Evolutionary conservation across 1,140 invertebrate genomes (phyloP).

Genomic region (Mycetomoellerius zeteki): DNA sequence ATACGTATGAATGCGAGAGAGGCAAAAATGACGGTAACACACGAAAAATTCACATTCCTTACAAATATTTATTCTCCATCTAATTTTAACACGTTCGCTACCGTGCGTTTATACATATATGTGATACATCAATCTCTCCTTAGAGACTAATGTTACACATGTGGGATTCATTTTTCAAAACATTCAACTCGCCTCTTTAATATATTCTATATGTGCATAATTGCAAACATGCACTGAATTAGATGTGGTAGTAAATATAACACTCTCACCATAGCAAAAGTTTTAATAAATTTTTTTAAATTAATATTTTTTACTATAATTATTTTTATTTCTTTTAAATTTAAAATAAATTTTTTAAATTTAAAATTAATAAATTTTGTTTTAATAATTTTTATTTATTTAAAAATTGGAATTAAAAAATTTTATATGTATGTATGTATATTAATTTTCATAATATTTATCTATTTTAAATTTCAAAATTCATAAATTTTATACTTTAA

Average conservation of each 20-base stretch:
- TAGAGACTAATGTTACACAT: not conserved
- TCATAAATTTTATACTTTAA: not conserved
- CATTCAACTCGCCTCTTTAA: not conserved
- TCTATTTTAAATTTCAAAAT: too few relatives aligned
- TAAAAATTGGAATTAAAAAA: too few relatives aligned
- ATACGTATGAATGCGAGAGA: not conserved
- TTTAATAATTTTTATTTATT: too few relatives aligned
- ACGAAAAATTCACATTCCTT: not conserved
- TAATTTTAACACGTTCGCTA: conserved; percentile 25
- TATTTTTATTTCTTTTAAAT: too few relatives aligned
- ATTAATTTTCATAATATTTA: too few relatives aligned
- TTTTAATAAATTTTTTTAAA: not conserved
- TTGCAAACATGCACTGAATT: not conserved
- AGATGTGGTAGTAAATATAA: not conserved
- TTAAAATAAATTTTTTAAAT: too few relatives aligned
- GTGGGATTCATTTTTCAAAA: not conserved
- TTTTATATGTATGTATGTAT: too few relatives aligned
- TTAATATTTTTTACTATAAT: too few relatives aligned
- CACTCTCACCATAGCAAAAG: not conserved
- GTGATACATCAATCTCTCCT: not conserved
- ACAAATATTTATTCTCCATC: conserved; percentile 18
- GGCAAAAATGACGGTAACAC: not conserved
- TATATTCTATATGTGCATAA: not conserved
- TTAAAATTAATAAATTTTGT: too few relatives aligned
- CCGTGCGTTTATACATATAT: not conserved